These are phyloP conservation scores for Ptilonorhynchus violaceus DNA, from an alignment of 2,113 vertebrate genomes.

Conservation along the genomic window DNA sequence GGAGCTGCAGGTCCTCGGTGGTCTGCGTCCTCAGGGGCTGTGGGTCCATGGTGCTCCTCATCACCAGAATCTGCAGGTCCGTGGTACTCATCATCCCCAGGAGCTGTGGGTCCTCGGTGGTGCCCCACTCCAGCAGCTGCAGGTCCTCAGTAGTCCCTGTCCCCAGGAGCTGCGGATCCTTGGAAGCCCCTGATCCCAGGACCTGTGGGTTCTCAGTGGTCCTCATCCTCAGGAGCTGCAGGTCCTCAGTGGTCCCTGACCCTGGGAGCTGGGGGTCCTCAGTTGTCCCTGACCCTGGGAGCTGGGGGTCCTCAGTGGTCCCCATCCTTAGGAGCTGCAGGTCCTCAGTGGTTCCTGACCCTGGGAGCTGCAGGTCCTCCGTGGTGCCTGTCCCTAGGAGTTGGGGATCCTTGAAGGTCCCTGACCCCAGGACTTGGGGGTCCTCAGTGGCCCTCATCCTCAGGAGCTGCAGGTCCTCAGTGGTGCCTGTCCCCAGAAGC, in stretches of 20 bases:
- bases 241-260: fast-evolving
- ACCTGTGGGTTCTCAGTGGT: neutral
- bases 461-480: fast-evolving
- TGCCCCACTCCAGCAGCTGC: neutral
- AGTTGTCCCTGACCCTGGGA: neutral
- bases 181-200: fast-evolving
- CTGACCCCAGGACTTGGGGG: fast-evolving
- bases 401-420: fast-evolving
- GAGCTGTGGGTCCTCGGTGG: fast-evolving
- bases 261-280: neutral
- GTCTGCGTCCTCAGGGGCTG: neutral
- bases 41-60: fast-evolving
- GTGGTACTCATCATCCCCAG: neutral
- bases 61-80: neutral
- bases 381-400: neutral
- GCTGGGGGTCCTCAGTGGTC: neutral
- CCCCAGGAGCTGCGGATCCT: fast-evolving
- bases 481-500: neutral
- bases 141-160: neutral
- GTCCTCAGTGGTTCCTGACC: fast-evolving
- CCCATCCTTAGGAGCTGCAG: fast-evolving
- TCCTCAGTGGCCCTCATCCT: fast-evolving
- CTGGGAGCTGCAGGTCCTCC: fast-evolving
- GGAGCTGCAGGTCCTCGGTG: neutral
- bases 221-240: neutral